A percentile compares a stretch with the other conserved stretches of the same genome.
Evolutionary conservation across 2,113 vertebrate genomes (phyloP).

Genomic region (Daboia siamensis): DNA sequence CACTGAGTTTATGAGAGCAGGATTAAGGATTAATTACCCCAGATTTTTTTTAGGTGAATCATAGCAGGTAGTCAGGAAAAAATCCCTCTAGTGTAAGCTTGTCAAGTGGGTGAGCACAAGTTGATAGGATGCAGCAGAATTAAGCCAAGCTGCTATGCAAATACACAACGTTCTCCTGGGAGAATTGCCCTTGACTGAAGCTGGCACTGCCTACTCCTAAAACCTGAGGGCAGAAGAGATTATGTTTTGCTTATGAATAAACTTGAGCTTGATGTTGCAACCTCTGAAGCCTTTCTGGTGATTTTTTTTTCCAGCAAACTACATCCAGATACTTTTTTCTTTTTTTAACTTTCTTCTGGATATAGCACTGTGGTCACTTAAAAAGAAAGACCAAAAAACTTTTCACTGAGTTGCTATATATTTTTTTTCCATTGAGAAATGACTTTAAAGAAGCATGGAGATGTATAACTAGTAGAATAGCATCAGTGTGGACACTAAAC

Average conservation of each 20-base stretch:
- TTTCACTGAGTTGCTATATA: slow-evolving; percentile 17
- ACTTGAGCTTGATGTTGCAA: slow-evolving; percentile 18
- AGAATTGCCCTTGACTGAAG: not conserved
- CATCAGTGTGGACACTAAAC: slow-evolving; percentile 53
- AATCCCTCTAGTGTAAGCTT: slow-evolving; percentile 10
- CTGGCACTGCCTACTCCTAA: slow-evolving; percentile 15
- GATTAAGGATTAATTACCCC: slow-evolving; percentile 18
- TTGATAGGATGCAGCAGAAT: not conserved
- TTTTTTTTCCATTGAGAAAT: slow-evolving; percentile 9
- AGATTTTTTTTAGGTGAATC: slow-evolving; percentile 25
- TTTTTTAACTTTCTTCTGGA: not conserved
- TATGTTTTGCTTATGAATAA: slow-evolving; percentile 32
- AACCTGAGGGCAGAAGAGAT: not conserved
- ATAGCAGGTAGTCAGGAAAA: not conserved
- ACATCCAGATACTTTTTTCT: slow-evolving; percentile 4
- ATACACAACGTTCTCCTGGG: not conserved
- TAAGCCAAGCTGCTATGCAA: slow-evolving; percentile 23
- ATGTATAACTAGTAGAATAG: slow-evolving; percentile 44
- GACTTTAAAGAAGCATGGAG: slow-evolving; percentile 39
- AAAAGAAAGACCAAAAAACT: slow-evolving; percentile 9
- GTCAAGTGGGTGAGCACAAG: slow-evolving; percentile 8
- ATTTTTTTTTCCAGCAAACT: slow-evolving; percentile 8
- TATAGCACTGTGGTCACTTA: not conserved
- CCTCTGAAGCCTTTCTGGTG: not conserved
- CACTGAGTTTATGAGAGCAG: slow-evolving; percentile 24